Evolutionary conservation across 2,797 vertebrate species (phyloP), one percentile per base, ranked within the genome.

Genomic region (Danio choprae): DNA sequence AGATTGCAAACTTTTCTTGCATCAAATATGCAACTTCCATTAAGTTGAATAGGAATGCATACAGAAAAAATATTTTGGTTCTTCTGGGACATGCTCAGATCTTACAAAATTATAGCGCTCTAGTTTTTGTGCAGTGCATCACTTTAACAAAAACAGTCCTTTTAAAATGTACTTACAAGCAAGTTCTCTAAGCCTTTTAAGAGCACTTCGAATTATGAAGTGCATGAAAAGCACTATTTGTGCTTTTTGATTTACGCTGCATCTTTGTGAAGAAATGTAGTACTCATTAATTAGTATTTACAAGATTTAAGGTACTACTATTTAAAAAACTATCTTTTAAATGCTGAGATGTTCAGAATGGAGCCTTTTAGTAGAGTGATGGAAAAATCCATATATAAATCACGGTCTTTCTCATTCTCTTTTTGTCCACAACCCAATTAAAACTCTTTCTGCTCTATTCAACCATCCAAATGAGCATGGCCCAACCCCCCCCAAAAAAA

Each of bases 391-490:
- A 62, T 13, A 41, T 41, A 4, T 51, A 41, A 75, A 20, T 53
- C n/a, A 53, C 46, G 55, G 59, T 50, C 44, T 8, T n/a, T 51
- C 20, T 16, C 16, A 20, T 44, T 59, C 20, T 46, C 41, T 12
- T 46, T 60, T 40, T 46, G 18, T 46, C 15, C 15, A 77, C 62
- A 67, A 65, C 20, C 40, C 40, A 77, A 56, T 77, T 44, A 67
- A 56, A 67, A 77, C 6, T 20, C 15, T 8, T 77, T 77, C 4
- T 55, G 38, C 38, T 77, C 40, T 20, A 13, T 56, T 77, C 51
- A 53, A 36, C 40, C 20, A 40, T 67, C 0, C 7, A 46, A n/a
- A 8, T 2, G 22, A 4, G n/a, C 20, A 7, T 22, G 13, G 50
- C 50, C 56, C 50, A 20, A 43, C n/a, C n/a, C n/a, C n/a, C n/a